Evolutionary conservation across 2,797 vertebrate genomes (phyloP).

Genomic region (Eidolon dupreanum): DNA sequence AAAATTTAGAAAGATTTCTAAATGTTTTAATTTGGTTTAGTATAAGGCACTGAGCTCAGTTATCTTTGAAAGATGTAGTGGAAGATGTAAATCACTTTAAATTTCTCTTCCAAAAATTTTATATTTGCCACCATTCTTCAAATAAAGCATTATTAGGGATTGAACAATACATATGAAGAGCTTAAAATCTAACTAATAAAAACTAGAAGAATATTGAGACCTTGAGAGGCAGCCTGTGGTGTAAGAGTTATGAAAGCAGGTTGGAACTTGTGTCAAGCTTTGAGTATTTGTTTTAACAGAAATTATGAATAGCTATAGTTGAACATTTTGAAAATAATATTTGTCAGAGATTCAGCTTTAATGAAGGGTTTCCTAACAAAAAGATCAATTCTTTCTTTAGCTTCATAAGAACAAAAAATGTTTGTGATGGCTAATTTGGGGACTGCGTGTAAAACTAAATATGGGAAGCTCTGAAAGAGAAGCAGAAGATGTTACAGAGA

Average conservation of each 20-base stretch:
- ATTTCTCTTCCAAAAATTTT: background rate
- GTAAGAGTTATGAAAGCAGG: background rate
- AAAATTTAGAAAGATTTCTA: background rate
- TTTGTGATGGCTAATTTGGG: background rate
- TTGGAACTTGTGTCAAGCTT: background rate
- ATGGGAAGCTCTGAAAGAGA: background rate
- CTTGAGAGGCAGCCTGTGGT: background rate
- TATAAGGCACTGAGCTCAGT: background rate
- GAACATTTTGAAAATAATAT: constrained; percentile 18
- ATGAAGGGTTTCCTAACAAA: background rate
- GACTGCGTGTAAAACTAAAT: background rate
- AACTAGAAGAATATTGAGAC: background rate
- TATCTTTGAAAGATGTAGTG: background rate
- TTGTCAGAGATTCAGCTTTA: background rate
- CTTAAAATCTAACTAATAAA: background rate
- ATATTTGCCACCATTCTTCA: background rate
- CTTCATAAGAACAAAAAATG: background rate
- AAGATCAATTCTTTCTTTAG: background rate
- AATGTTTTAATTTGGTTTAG: background rate
- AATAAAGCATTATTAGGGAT: background rate
- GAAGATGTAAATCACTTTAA: background rate
- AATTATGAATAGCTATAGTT: background rate
- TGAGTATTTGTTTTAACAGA: background rate
- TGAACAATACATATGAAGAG: background rate
- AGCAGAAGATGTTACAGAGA: background rate